Evolutionary conservation across 2,888 invertebrate species (phyloP).

Genomic region (Ophion obscuratus): DNA sequence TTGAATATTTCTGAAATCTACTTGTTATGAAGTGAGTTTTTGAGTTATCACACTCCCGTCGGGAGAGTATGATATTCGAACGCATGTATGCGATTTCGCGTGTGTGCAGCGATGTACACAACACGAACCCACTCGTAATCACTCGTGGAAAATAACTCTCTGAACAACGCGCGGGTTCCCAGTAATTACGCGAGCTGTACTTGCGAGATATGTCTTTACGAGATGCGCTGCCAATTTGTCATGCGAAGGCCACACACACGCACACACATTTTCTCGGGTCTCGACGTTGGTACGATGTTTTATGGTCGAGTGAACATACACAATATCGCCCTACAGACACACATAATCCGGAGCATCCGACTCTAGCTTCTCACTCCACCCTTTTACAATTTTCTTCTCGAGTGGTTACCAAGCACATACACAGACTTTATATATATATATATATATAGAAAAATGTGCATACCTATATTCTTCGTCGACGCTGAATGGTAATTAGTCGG

Average conservation of each 20-base stretch:
- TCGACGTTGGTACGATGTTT: conserved; percentile 44
- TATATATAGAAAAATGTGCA: background rate
- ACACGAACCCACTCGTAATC: conserved; percentile 40
- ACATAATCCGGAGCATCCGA: conserved; percentile 43
- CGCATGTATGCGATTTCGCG: background rate
- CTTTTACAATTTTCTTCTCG: conserved; percentile 26
- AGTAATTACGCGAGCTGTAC: conserved; percentile 56
- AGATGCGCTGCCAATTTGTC: conserved; percentile 58
- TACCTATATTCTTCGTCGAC: conserved; percentile 1
- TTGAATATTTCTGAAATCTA: background rate
- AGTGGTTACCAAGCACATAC: conserved; percentile 20
- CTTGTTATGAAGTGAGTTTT: background rate
- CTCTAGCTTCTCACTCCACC: background rate
- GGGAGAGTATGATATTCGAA: background rate
- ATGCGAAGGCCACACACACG: conserved; percentile 32
- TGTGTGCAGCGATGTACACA: background rate
- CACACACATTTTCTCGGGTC: conserved; percentile 20
- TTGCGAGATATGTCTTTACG: conserved; percentile 59
- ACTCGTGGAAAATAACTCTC: conserved; percentile 53
- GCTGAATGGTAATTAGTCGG: conserved; percentile 59
- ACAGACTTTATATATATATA: background rate
- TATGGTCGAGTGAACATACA: conserved; percentile 48
- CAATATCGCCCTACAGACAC: conserved; percentile 52
- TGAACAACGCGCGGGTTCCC: conserved; percentile 27
- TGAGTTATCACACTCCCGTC: background rate